Base-by-base conservation (phyloP, 2,797 vertebrate genomes). In the Tamandua tetradactyla region DNA sequence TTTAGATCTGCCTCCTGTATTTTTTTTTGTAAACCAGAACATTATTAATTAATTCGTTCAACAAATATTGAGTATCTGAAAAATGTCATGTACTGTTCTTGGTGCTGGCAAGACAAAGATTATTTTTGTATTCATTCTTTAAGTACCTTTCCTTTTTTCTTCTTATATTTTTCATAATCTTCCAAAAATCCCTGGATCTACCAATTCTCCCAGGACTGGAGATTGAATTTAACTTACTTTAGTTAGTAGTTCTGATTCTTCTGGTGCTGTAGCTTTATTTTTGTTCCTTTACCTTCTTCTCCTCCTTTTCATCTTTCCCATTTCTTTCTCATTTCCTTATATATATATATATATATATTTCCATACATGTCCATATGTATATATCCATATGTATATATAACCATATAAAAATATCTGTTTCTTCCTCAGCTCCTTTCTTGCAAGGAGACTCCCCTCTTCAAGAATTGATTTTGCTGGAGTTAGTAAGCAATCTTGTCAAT, bases 391-490 rank as follows among this genome's bases (percentile, higher is more conserved):
- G 17, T 52, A 13, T 52, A 52, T 52, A 13, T 52, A 52, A 14
- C 49, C 17, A 52, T 52, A 13, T 52, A 15, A n/a, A n/a, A n/a
- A n/a, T 52, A 13, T 52, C 2, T 52, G 13, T 52, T 2, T 64
- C 30, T 91, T 78, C 8, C 32, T 71, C 82, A 15, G 52, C 30
- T 47, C 5, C 9, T 75, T 69, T 30, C 42, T 92, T 57, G 7
- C n/a, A 82, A 95, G 47, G 68, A 75, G 79, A 91, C 11, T 3
- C 37, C 25, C 44, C 32, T 95, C 27, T 85, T 47, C 89, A 76
- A 76, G 37, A 23, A 52, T 62, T 32, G 47, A 27, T 32, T 90
- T 94, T 68, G 2, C 59, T 92, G 44, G 72, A 44, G 8, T 23
- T 82, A 68, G 22, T 20, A 69, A 35, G 14, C 47, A 68, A 35